Evolutionary conservation across 1,140 invertebrate genomes (phyloP).

Genomic region (Diabrotica virgifera): DNA sequence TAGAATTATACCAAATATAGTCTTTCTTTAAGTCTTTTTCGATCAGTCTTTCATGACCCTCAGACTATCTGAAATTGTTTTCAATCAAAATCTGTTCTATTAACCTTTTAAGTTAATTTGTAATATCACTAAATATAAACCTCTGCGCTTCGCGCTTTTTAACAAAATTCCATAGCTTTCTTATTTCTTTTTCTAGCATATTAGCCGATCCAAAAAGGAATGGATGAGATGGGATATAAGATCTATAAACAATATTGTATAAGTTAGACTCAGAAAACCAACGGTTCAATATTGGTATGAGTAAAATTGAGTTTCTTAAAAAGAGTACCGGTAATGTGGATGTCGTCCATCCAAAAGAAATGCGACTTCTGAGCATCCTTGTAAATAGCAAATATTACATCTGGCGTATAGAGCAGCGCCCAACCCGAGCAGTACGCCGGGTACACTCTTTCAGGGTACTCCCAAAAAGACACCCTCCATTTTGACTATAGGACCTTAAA

Average conservation of each 20-base stretch:
- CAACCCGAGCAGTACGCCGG: conserved; percentile 69
- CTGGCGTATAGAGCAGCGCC: conserved; percentile 70
- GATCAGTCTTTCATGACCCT: too few species aligned
- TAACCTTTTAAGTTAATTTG: neutral
- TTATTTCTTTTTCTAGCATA: conserved; percentile 34
- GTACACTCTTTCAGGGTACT: conserved; percentile 65
- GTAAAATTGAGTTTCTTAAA: conserved; percentile 59
- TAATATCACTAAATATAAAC: conserved; percentile 20
- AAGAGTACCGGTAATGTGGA: conserved; percentile 71
- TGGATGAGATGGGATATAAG: conserved; percentile 23
- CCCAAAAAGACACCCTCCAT: conserved; percentile 70
- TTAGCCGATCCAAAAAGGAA: conserved; percentile 39
- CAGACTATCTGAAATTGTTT: too few species aligned
- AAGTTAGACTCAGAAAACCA: conserved; percentile 36
- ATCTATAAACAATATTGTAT: conserved; percentile 18
- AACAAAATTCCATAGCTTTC: conserved; percentile 34
- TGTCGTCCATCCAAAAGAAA: conserved; percentile 87
- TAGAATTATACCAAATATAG: too few species aligned
- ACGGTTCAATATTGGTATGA: conserved; percentile 48
- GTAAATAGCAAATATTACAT: conserved; percentile 66
- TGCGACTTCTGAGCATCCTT: conserved; percentile 60
- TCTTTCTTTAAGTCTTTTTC: too few species aligned
- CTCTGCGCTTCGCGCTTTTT: conserved; percentile 17
- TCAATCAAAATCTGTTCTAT: too few species aligned
- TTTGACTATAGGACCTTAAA: conserved; percentile 68